A percentile compares a stretch with the other conserved stretches of the same genome.
Conservation (phyloP, 2,797 vertebrate genomes). For the Simalia tracyae region DNA sequence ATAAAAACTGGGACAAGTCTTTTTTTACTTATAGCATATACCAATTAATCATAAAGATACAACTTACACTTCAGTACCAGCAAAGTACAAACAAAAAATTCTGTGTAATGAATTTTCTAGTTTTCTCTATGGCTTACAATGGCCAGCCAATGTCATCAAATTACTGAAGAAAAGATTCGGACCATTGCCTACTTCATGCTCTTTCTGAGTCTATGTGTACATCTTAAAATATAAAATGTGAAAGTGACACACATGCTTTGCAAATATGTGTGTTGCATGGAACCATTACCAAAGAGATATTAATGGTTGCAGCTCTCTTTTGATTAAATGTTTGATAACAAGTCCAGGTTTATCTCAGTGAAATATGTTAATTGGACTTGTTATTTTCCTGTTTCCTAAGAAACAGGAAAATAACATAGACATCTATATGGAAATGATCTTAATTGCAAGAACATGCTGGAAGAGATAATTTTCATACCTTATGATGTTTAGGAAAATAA, state of each 20-base stretch:
- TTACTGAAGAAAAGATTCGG: not conserved
- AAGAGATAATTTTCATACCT: not conserved
- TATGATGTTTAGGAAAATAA: not conserved
- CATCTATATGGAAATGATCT: not conserved
- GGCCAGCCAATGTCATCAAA: not conserved
- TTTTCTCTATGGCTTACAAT: not conserved
- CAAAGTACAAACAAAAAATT: not conserved
- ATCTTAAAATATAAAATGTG: not conserved
- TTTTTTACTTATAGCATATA: not conserved
- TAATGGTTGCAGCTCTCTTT: not conserved
- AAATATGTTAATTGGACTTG: not conserved
- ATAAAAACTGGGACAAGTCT: not conserved
- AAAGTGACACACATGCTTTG: not conserved
- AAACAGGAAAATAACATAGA: not conserved
- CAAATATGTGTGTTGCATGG: not conserved
- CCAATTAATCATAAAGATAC: not conserved
- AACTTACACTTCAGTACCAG: not conserved
- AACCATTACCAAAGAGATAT: not conserved
- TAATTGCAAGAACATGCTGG: not conserved
- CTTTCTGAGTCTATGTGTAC: not conserved
- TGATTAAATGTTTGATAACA: not conserved
- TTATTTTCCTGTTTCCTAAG: not conserved
- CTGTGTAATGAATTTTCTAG: not conserved
- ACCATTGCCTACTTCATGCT: not conserved
- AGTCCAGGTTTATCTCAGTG: not conserved